A percentile compares a stretch with the other conserved stretches of the same genome.
Conservation (phyloP, 2,797 vertebrate genomes). For the Parauchenoglanis punctatus region DNA sequence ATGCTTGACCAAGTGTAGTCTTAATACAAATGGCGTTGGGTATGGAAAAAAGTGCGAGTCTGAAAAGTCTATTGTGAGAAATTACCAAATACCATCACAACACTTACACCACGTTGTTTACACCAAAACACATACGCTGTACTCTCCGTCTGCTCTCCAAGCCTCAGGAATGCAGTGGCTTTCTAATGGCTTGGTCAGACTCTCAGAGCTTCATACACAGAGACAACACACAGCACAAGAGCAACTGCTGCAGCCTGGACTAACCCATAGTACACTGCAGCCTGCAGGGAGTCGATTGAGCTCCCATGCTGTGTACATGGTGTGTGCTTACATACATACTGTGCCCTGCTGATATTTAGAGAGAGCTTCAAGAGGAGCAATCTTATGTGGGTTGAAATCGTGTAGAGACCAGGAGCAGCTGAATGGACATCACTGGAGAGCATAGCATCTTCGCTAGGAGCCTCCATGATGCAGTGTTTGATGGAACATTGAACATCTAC, state of each 20-base stretch:
- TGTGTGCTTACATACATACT: slow-evolving; percentile 33
- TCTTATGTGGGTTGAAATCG: background rate
- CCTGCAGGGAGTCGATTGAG: slow-evolving; percentile 49
- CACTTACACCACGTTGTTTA: slow-evolving; percentile 55
- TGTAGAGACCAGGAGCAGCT: background rate
- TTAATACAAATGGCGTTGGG: background rate
- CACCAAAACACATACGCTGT: slow-evolving; percentile 54
- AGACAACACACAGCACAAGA: slow-evolving; percentile 12
- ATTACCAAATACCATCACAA: slow-evolving; percentile 46
- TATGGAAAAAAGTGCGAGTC: slow-evolving; percentile 28
- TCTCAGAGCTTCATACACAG: slow-evolving; percentile 42
- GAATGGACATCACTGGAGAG: background rate
- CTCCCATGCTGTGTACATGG: slow-evolving; percentile 12
- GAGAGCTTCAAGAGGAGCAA: slow-evolving; percentile 27
- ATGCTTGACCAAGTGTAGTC: background rate
- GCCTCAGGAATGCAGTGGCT: slow-evolving; percentile 58
- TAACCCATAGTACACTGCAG: slow-evolving; percentile 38
- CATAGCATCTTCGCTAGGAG: background rate
- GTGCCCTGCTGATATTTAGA: slow-evolving; percentile 14
- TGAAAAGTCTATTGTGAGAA: slow-evolving; percentile 33
- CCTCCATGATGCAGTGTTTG: background rate
- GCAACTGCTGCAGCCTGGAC: slow-evolving; percentile 54
- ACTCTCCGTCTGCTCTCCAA: slow-evolving; percentile 48
- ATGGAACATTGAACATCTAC: background rate
- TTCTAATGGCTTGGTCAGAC: slow-evolving; percentile 60